A percentile compares a stretch with the other conserved stretches of the same genome.
Evolutionary conservation across 2,113 vertebrate species (phyloP).

Genomic region (Callocephalon fimbriatum): DNA sequence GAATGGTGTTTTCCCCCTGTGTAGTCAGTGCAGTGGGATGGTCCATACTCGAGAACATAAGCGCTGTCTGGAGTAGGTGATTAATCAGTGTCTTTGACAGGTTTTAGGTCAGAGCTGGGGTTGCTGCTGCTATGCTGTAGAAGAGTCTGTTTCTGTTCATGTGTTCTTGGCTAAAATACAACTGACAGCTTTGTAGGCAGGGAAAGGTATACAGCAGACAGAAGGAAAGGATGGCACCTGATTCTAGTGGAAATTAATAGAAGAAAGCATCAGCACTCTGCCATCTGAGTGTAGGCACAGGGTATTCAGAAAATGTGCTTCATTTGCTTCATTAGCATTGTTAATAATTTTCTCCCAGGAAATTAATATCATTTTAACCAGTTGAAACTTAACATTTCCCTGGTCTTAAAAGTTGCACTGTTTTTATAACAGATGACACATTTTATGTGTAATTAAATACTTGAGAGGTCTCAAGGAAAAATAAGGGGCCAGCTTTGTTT

Average conservation of each 20-base stretch:
- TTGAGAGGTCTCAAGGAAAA: background rate
- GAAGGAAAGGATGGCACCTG: background rate
- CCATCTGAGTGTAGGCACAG: rapidly evolving
- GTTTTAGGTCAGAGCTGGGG: background rate
- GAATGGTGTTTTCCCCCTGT: background rate
- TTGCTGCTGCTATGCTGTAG: background rate
- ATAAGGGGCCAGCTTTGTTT: background rate
- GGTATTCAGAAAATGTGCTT: background rate
- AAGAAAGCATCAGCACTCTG: background rate
- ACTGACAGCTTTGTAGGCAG: background rate
- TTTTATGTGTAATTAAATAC: background rate
- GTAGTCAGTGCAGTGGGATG: background rate
- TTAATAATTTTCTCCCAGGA: background rate
- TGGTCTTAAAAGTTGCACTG: background rate
- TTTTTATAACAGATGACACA: background rate
- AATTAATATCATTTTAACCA: background rate
- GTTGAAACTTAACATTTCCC: background rate
- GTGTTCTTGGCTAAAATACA: background rate
- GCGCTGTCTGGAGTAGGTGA: background rate
- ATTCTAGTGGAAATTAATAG: background rate
- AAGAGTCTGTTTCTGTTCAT: background rate
- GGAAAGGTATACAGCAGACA: background rate
- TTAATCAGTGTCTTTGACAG: background rate
- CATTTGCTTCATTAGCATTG: background rate
- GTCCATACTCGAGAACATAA: rapidly evolving